Percentiles rank a stretch among this genome's conserved stretches.
Evolutionary conservation across 2,888 invertebrate genomes (phyloP).

Genomic region (Heliconius aoede): DNA sequence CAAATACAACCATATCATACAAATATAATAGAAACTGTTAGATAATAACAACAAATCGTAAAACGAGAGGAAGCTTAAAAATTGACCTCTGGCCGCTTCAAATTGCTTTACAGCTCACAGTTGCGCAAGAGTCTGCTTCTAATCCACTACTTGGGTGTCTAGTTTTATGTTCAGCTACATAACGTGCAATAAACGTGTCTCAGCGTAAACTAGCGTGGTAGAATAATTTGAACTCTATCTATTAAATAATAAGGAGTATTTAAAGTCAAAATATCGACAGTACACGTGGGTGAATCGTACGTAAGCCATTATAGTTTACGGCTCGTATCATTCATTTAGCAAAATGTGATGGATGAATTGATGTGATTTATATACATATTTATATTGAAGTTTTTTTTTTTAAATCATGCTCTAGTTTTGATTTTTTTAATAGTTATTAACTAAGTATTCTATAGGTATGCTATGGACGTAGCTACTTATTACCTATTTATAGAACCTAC

Average conservation of each 20-base stretch:
- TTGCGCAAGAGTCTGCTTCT: conserved; percentile 72
- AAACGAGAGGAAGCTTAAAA: conserved; percentile 65
- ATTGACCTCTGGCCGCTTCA: conserved; percentile 66
- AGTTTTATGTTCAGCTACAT: conserved; percentile 73
- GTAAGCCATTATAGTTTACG: conserved; percentile 71
- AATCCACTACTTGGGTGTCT: conserved; percentile 82
- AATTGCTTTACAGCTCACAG: conserved; percentile 60
- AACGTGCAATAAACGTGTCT: conserved; percentile 67
- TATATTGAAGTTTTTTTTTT: conserved; percentile 36
- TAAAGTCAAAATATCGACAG: conserved; percentile 39
- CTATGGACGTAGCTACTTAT: not conserved
- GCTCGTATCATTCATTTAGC: conserved; percentile 76
- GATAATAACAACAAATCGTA: conserved; percentile 79
- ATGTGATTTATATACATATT: conserved; percentile 59
- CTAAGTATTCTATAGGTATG: too few species aligned
- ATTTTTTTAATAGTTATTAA: conserved; percentile 8
- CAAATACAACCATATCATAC: conserved; percentile 43
- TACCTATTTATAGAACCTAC: not conserved
- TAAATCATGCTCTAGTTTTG: conserved; percentile 26
- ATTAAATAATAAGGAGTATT: conserved; percentile 35
- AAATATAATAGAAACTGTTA: conserved; percentile 61
- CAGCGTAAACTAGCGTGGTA: conserved; percentile 23
- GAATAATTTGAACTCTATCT: conserved; percentile 54
- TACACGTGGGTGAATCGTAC: conserved; percentile 73
- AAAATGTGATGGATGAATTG: conserved; percentile 66